Base-by-base conservation (phyloP, 2,888 invertebrate genomes). In the Drosophila flavopinicola region DNA sequence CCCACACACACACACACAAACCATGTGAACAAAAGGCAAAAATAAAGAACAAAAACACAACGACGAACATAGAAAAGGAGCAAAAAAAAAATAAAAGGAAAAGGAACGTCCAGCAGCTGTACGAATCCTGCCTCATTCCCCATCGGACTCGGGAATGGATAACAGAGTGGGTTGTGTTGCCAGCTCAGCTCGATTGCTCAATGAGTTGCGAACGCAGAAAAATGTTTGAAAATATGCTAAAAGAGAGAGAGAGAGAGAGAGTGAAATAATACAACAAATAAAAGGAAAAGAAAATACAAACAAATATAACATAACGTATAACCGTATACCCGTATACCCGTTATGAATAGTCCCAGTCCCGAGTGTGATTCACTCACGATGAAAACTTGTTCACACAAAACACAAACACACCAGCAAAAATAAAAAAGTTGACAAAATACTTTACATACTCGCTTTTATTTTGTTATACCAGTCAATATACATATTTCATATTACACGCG, bases 111-210 rank as follows among this genome's bases (percentile, higher is more conserved):
- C 35, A 58, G 72, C 66, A 54, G 69, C 71, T 59, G 47, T 49
- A 44, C 25, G 42, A 54, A 54, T 54, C 42, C 48, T n/a, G 33
- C 24, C n/a, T n/a, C 47, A 59, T 63, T 53, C 63, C 54, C 73
- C 68, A 30, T 44, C 27, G 0, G 25, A 15, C 15, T 49, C 23
- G 24, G 11, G 25, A 10, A 2, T 24, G 27, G 29, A 7, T 20
- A 20, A 3, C 20, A 0, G 2, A 7, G 10, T 24, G 33, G 47
- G 37, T 35, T 42, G 38, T 51, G 20, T 66, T 32, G 53, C 42
- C 64, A 66, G 66, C 78, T 75, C 64, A 66, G 66, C 78, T 75
- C 61, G 69, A 72, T 75, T 72, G 78, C 57, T 69, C 78, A 77
- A 78, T 78, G 78, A 77, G 64, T 78, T 72, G 77, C 61, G 75